phyloP scores from a whole-genome alignment of 2,797 vertebrate genomes.

The Threskiornis aethiopicus region DNA sequence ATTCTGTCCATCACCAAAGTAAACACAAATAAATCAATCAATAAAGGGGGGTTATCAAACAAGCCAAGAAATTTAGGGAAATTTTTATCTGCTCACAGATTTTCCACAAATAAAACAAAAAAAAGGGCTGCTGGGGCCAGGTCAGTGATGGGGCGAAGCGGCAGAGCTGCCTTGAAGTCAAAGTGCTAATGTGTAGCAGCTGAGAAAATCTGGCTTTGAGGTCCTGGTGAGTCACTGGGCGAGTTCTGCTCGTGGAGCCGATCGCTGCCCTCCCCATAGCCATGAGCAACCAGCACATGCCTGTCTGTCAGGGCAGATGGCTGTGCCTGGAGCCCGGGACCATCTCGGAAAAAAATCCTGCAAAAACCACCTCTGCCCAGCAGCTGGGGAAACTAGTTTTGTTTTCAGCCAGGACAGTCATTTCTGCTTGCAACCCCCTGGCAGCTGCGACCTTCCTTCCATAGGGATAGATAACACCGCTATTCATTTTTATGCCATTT shows the following conservation, averaged over 20 bases:
- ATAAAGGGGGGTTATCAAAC: neutral
- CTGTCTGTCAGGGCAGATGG: neutral
- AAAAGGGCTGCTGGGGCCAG: neutral
- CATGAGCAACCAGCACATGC: neutral
- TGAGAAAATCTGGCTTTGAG: neutral
- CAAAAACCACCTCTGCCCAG: neutral
- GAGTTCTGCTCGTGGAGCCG: neutral
- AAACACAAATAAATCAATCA: neutral
- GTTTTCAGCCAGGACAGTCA: constrained; percentile 55
- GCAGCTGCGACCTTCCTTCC: constrained; percentile 15
- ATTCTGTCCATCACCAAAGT: neutral
- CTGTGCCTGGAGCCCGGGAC: accelerated
- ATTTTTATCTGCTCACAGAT: neutral
- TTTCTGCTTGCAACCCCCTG: constrained; percentile 9
- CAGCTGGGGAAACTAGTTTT: neutral
- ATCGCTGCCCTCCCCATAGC: neutral
- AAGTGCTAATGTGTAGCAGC: neutral
- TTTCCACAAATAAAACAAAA: neutral
- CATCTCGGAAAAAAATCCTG: neutral
- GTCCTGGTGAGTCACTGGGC: neutral
- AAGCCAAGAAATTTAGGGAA: neutral
- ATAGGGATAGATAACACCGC: neutral
- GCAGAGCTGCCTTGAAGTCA: neutral
- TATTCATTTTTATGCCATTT: neutral
- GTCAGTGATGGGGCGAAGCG: neutral